These are phyloP conservation scores for Coregonus suidteri DNA, from an alignment of 2,797 vertebrate genomes.

Conservation along the genomic window DNA sequence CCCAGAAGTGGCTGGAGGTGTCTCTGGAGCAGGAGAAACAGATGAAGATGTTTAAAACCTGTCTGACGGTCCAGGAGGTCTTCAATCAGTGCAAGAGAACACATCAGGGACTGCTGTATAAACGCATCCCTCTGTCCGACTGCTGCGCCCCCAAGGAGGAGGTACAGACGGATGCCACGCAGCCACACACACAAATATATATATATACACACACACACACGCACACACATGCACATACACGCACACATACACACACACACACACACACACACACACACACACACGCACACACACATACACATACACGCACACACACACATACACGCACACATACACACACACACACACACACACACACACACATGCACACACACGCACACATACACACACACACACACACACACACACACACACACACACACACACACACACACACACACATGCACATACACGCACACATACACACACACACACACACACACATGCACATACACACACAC, in stretches of 20 bases:
- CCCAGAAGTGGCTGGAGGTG: constrained; percentile 86
- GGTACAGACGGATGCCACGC: too few relatives aligned
- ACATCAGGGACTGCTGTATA: constrained; percentile 82
- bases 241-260: not conserved
- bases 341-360: not conserved
- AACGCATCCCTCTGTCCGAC: constrained; percentile 87
- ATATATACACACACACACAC: too few relatives aligned
- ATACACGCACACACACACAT: not conserved
- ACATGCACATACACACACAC: too few relatives aligned
- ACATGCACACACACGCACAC: not conserved
- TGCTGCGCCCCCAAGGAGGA: constrained; percentile 89
- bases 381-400: not conserved
- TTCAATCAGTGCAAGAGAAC: constrained; percentile 82
- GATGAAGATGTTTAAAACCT: constrained; percentile 92
- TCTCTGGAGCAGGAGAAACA: constrained; percentile 85
- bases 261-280: not conserved
- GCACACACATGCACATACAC: too few relatives aligned
- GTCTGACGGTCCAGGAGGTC: constrained; percentile 84
- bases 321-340: not conserved
- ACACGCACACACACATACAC: not conserved
- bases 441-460: too few relatives aligned
- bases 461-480: too few relatives aligned
- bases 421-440: not conserved
- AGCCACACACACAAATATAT: too few relatives aligned
- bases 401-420: not conserved